phyloP scores from a whole-genome alignment of 2,888 invertebrate genomes.

The Helleia helle region DNA sequence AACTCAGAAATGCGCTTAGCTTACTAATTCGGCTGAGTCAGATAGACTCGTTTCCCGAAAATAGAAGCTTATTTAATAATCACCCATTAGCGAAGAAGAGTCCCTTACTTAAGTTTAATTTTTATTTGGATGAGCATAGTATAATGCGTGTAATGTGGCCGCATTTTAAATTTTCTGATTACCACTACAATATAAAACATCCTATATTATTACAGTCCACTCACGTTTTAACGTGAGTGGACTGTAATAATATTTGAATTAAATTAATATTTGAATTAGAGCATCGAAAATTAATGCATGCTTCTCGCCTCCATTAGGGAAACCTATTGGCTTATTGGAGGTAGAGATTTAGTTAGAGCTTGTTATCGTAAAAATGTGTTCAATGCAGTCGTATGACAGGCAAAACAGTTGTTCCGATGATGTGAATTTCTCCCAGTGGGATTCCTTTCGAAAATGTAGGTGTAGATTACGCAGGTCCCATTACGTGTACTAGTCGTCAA shows the following conservation, averaged over 20 bases:
- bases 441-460: slow-evolving; percentile 15
- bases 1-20: not conserved
- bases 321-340: slow-evolving; percentile 15
- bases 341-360: slow-evolving; percentile 19
- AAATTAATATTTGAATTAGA: slow-evolving; percentile 14
- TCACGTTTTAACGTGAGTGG: slow-evolving; percentile 19
- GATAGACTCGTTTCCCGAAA: not conserved
- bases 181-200: slow-evolving; percentile 19
- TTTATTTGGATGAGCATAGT: slow-evolving; percentile 12
- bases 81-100: slow-evolving; percentile 11
- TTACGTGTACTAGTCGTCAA: slow-evolving; percentile 13
- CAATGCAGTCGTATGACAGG: slow-evolving; percentile 21
- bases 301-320: slow-evolving; percentile 17
- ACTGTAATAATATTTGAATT: no score
- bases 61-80: slow-evolving; percentile 5
- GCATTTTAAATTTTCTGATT: no score
- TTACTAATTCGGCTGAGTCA: not conserved
- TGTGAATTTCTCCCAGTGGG: slow-evolving; percentile 19
- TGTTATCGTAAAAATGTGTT: slow-evolving; percentile 19
- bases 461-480: slow-evolving; percentile 23
- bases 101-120: slow-evolving; percentile 12
- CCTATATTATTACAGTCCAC: slow-evolving; percentile 26
- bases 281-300: slow-evolving; percentile 20
- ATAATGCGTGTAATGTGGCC: slow-evolving; percentile 21
- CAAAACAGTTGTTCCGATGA: slow-evolving; percentile 17